A percentile compares a stretch with the other conserved stretches of the same genome.
These are phyloP conservation scores for Pelagia noctiluca DNA, from an alignment of 30 jellyfish, hydroid and myxozoan genomes.

Conservation along the genomic window DNA sequence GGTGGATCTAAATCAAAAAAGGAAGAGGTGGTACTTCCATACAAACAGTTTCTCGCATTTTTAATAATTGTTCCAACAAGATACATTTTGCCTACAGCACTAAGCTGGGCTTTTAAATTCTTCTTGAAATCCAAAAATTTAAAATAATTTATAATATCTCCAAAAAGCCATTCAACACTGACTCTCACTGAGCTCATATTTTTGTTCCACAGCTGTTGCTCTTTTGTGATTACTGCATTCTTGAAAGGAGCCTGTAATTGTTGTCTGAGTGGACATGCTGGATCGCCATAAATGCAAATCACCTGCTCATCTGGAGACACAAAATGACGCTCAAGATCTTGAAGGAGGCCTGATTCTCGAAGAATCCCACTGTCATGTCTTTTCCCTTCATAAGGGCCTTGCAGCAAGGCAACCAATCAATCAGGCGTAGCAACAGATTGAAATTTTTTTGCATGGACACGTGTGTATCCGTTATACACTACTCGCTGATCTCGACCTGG, in stretches of 20 bases:
- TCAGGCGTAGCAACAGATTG: slow-evolving; percentile 48
- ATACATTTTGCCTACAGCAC: slow-evolving; percentile 45
- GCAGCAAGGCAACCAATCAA: background rate
- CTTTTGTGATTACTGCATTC: background rate
- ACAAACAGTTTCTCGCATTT: slow-evolving; percentile 60
- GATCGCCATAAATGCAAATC: slow-evolving; percentile 67
- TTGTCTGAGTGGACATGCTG: slow-evolving; percentile 46
- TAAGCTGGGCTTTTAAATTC: slow-evolving; percentile 47
- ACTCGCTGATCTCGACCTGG: slow-evolving; percentile 36
- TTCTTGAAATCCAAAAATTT: slow-evolving; percentile 55
- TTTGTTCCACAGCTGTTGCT: slow-evolving; percentile 26
- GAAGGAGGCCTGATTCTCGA: slow-evolving; percentile 17
- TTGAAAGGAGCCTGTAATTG: slow-evolving; percentile 48
- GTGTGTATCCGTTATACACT: slow-evolving; percentile 45
- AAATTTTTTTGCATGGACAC: slow-evolving; percentile 27
- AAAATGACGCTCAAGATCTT: background rate
- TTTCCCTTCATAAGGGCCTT: background rate
- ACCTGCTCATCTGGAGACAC: background rate
- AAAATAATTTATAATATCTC: slow-evolving; percentile 59
- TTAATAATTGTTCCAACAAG: slow-evolving; percentile 43
- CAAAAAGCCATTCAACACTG: slow-evolving; percentile 59
- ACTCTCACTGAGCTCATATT: slow-evolving; percentile 40
- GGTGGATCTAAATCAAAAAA: slow-evolving; percentile 5
- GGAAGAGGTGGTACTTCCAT: slow-evolving; percentile 5
- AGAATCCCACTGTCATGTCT: background rate